phyloP scores from a whole-genome alignment of 1,140 invertebrate genomes.

The Achatina immaculata region DNA sequence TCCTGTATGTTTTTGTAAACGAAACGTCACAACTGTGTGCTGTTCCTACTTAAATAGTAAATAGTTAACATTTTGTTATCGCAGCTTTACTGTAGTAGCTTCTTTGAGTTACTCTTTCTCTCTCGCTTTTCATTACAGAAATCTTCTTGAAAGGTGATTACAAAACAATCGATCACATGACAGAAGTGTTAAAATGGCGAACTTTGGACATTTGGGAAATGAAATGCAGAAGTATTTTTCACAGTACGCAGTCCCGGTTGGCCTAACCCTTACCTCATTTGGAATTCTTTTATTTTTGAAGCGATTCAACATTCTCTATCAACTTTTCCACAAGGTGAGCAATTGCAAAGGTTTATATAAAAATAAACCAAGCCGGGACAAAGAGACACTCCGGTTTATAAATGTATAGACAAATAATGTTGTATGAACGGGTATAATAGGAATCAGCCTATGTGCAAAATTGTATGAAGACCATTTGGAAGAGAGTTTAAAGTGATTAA shows the following conservation, averaged over 20 bases:
- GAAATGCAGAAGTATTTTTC: conserved; percentile 49
- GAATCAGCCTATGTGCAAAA: background rate
- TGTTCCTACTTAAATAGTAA: too few relatives aligned
- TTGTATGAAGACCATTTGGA: background rate
- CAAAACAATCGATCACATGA: too few relatives aligned
- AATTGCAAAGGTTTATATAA: background rate
- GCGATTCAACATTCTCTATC: conserved; percentile 61
- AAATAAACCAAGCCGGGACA: background rate
- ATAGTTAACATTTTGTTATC: too few relatives aligned
- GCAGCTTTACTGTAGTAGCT: too few relatives aligned
- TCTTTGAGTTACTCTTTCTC: too few relatives aligned
- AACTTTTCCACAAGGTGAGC: conserved; percentile 61
- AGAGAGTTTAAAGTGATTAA: background rate
- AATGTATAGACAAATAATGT: background rate
- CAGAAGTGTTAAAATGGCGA: conserved; percentile 44
- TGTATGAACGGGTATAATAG: background rate
- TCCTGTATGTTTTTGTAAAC: too few relatives aligned
- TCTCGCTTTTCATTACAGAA: too few relatives aligned
- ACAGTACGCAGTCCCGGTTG: conserved; percentile 49
- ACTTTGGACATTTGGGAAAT: conserved; percentile 15
- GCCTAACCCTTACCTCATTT: conserved; percentile 56
- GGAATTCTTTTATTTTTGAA: conserved; percentile 57
- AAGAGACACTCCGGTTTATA: background rate
- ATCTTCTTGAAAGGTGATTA: too few relatives aligned
- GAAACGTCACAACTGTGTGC: too few relatives aligned